Evolutionary conservation across 2,797 vertebrate genomes (phyloP).

Genomic region (Esox lucius): DNA sequence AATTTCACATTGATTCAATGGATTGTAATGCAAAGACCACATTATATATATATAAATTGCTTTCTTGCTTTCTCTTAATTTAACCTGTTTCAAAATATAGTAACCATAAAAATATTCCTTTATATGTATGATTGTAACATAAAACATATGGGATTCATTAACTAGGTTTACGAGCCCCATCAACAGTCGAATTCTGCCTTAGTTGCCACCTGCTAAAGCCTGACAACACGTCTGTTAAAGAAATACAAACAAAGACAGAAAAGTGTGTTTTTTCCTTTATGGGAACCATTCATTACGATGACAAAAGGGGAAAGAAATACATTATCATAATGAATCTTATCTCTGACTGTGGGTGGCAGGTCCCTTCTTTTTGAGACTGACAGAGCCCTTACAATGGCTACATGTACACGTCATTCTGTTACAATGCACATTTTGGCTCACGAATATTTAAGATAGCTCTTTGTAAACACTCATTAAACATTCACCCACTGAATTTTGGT

Average conservation of each 20-base stretch:
- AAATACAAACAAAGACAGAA: slow-evolving; percentile 87
- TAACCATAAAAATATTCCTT: too few species aligned
- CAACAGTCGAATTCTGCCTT: slow-evolving; percentile 69
- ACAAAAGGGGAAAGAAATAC: slow-evolving; percentile 94
- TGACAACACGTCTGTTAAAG: slow-evolving; percentile 88
- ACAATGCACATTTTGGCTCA: slow-evolving; percentile 62
- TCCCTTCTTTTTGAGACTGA: slow-evolving; percentile 74
- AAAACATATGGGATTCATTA: not conserved
- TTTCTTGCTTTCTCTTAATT: not conserved
- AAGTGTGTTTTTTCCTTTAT: slow-evolving; percentile 80
- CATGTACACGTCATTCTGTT: slow-evolving; percentile 71
- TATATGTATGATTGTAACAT: not conserved
- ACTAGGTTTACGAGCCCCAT: slow-evolving; percentile 18
- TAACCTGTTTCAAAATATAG: not conserved
- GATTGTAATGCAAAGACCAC: not conserved
- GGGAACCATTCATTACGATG: slow-evolving; percentile 90
- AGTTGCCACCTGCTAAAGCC: slow-evolving; percentile 89
- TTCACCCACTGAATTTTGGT: not conserved
- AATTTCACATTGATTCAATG: not conserved
- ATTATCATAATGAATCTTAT: slow-evolving; percentile 98
- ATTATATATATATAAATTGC: not conserved
- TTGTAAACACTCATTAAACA: slow-evolving; percentile 68
- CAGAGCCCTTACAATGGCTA: slow-evolving; percentile 72
- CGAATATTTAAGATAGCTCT: slow-evolving; percentile 66
- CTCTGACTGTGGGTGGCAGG: slow-evolving; percentile 90